phyloP scores from a whole-genome alignment of 2,888 invertebrate species.

The Erebia aethiops region DNA sequence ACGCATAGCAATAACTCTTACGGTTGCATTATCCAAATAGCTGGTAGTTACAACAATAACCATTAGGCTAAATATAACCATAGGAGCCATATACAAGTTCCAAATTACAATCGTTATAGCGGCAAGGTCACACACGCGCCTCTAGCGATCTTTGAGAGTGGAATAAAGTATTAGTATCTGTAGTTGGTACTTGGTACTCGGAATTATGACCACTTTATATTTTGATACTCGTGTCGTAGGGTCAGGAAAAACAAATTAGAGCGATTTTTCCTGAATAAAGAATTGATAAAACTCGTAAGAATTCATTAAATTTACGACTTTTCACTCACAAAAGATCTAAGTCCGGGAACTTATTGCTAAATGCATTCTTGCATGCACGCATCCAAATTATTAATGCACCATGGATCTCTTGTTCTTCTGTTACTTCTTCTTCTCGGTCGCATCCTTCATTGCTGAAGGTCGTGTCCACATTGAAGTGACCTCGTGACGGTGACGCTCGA shows the following conservation, averaged over 20 bases:
- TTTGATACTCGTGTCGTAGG: conserved; percentile 21
- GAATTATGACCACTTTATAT: conserved; percentile 55
- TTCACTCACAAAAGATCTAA: too few species aligned
- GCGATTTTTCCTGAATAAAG: background rate
- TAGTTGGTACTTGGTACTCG: conserved; percentile 54
- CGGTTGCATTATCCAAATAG: conserved; percentile 25
- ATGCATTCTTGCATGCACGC: too few species aligned
- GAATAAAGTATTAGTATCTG: conserved; percentile 57
- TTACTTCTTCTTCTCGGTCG: too few species aligned
- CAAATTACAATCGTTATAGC: conserved; percentile 49
- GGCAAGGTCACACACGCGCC: conserved; percentile 59
- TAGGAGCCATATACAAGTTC: conserved; percentile 51
- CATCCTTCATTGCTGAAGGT: too few species aligned
- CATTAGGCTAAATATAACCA: conserved; percentile 39
- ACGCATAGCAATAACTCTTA: conserved; percentile 11
- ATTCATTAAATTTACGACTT: too few species aligned
- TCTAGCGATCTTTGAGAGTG: conserved; percentile 51
- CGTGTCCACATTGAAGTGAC: too few species aligned
- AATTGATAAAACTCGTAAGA: too few species aligned
- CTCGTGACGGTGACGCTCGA: too few species aligned
- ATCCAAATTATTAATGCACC: too few species aligned
- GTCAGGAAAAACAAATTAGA: conserved; percentile 21
- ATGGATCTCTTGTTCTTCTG: too few species aligned
- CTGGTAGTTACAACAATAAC: conserved; percentile 30
- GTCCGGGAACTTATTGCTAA: too few species aligned